A percentile compares a stretch with the other conserved stretches of the same genome.
Conservation (phyloP, 2,888 invertebrate species). For the Leucania comma region DNA sequence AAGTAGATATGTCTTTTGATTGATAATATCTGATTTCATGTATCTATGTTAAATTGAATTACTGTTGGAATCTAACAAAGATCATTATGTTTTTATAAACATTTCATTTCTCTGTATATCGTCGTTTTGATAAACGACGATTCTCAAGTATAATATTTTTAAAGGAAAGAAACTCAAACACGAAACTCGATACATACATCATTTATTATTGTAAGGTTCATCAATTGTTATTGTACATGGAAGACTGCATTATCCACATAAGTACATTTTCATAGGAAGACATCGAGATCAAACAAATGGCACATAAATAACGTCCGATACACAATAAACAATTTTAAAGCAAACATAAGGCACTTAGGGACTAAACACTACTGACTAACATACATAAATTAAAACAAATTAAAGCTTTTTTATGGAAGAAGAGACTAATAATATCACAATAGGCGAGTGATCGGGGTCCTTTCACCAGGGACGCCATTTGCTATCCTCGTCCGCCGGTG, state of each 20-base stretch:
- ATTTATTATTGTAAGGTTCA: constrained; percentile 54
- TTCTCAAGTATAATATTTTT: not conserved
- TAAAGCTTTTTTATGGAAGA: constrained; percentile 90
- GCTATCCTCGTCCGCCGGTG: constrained; percentile 81
- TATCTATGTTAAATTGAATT: too few species aligned
- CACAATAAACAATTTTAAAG: constrained; percentile 55
- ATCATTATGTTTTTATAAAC: not conserved
- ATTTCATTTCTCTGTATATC: not conserved
- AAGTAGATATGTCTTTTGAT: not conserved
- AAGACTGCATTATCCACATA: constrained; percentile 55
- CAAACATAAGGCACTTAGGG: constrained; percentile 62
- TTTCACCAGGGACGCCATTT: constrained; percentile 88
- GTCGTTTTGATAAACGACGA: too few species aligned
- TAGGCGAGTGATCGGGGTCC: constrained; percentile 59
- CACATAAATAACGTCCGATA: constrained; percentile 75
- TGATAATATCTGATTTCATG: not conserved
- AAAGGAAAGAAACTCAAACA: constrained; percentile 16
- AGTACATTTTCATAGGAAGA: constrained; percentile 79
- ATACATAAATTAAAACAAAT: constrained; percentile 85
- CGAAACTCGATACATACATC: constrained; percentile 44
- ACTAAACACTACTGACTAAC: constrained; percentile 60
- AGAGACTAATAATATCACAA: constrained; percentile 88
- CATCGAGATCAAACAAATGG: constrained; percentile 87
- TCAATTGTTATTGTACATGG: constrained; percentile 52
- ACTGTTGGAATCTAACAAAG: not conserved